phyloP scores from a whole-genome alignment of 2,888 invertebrate genomes.

The Carabus problematicus region DNA sequence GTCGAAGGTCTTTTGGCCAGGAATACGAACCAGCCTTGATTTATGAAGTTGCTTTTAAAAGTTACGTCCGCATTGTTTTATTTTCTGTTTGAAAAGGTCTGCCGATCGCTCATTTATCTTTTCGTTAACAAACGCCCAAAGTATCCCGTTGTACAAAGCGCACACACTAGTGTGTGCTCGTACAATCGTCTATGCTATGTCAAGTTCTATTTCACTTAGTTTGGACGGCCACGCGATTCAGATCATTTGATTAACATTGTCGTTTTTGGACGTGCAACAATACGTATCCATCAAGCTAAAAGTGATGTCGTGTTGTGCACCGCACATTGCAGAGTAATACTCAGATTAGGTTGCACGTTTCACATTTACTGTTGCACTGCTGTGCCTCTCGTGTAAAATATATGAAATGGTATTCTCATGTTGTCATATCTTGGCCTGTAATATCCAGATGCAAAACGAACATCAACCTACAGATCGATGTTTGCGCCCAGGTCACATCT shows the following conservation, averaged over 20 bases:
- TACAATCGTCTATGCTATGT: too few species aligned
- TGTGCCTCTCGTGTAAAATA: slow-evolving; percentile 16
- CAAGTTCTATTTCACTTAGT: too few species aligned
- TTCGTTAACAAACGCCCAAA: slow-evolving; percentile 35
- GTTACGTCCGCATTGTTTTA: slow-evolving; percentile 41
- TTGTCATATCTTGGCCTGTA: slow-evolving; percentile 29
- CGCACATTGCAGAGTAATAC: background rate
- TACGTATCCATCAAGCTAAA: slow-evolving; percentile 21
- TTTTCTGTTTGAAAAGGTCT: slow-evolving; percentile 41
- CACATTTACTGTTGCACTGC: slow-evolving; percentile 1
- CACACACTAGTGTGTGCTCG: background rate
- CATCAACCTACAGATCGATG: slow-evolving; percentile 31
- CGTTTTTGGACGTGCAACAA: too few species aligned
- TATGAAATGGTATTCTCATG: slow-evolving; percentile 33
- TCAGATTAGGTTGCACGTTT: slow-evolving; percentile 8
- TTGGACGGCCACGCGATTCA: too few species aligned
- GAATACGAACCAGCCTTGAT: slow-evolving; percentile 28
- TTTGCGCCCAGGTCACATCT: slow-evolving; percentile 38
- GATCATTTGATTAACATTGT: too few species aligned
- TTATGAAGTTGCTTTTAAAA: slow-evolving; percentile 43
- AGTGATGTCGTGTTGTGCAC: slow-evolving; percentile 8
- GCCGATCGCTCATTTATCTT: slow-evolving; percentile 37
- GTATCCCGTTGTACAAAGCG: slow-evolving; percentile 30
- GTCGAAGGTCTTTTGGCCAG: slow-evolving; percentile 10
- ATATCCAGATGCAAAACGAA: slow-evolving; percentile 34